A percentile compares a stretch with the other conserved stretches of the same genome.
These are phyloP conservation scores for Andrena minutula DNA, from an alignment of 2,888 invertebrate species.

Conservation along the genomic window DNA sequence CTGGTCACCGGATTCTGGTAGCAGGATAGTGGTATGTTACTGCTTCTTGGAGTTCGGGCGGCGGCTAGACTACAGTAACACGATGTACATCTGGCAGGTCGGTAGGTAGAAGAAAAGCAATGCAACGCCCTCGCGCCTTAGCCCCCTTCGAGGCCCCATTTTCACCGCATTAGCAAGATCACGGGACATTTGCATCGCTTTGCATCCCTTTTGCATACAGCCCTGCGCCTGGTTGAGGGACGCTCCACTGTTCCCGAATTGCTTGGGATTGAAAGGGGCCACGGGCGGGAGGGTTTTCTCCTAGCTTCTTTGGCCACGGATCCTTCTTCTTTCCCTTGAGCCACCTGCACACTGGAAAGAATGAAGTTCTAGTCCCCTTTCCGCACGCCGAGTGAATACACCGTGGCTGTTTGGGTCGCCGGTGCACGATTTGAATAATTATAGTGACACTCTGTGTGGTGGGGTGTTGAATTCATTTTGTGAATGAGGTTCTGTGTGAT, in stretches of 20 bases:
- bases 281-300: background rate
- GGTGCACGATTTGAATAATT: too few relatives aligned
- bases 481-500: too few relatives aligned
- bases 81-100: slow-evolving; percentile 97
- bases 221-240: background rate
- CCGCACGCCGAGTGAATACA: too few relatives aligned
- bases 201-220: slow-evolving; percentile 20
- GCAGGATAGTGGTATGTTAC: slow-evolving; percentile 94
- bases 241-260: slow-evolving; percentile 8
- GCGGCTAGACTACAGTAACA: slow-evolving; percentile 87
- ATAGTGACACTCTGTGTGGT: too few relatives aligned
- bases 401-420: too few relatives aligned
- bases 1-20: slow-evolving; percentile 96
- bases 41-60: slow-evolving; percentile 92
- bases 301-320: background rate
- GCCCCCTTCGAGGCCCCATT: slow-evolving; percentile 13
- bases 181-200: slow-evolving; percentile 33
- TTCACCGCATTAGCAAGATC: slow-evolving; percentile 33
- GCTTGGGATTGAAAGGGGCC: slow-evolving; percentile 3
- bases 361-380: too few relatives aligned
- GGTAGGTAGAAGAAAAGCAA: slow-evolving; percentile 86
- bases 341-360: too few relatives aligned
- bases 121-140: slow-evolving; percentile 11
- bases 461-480: too few relatives aligned
- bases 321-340: background rate